Evolutionary conservation across 2,888 invertebrate species (phyloP), one percentile per base, ranked within the genome.

Genomic region (Linnaemya vulpina): DNA sequence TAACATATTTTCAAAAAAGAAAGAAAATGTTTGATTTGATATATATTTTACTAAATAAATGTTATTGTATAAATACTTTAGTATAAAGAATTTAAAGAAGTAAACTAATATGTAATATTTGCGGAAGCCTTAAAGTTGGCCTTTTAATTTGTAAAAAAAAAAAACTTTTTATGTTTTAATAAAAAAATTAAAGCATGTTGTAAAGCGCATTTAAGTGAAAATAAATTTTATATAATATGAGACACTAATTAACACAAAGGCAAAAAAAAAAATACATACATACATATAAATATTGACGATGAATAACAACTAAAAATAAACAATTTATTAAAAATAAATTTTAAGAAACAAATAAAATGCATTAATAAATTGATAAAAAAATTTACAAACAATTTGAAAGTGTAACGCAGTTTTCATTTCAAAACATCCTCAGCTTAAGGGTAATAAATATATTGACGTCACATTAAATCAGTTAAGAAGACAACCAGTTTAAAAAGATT

Each of bases 161-260:
- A 40, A 4, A 62, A 20, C 3, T 35, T 38, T 30, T 55, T 46
- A 25, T n/a, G 43, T 77, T 17, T 30, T 17, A 8, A 63, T 30
- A 0, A 15, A 55, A 49, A 17, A 60, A 79, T 10, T 11, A 22
- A 51, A 80, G 58, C 73, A 74, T 60, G 74, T 51, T 60, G 49
- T 74, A 67, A 38, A 74, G 60, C 5, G 80, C 80, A 80, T 80
- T 80, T 80, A 80, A 20, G 5, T 58, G 0, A 46, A 10, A 5
- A 71, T 17, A 60, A 40, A 67, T 17, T n/a, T 30, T 1, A 40
- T 25, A 40, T 55, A 53, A 43, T 3, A 43, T 5, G 5, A 15
- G 0, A 80, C 62, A 73, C 70, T 78, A 43, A 78, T 53, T 63
- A 77, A 68, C 58, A 77, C 35, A 46, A 58, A 58, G 51, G 67